A percentile compares a stretch with the other conserved stretches of the same genome.
Conservation (phyloP, 2,888 invertebrate species). For the Heliconius charithonia region DNA sequence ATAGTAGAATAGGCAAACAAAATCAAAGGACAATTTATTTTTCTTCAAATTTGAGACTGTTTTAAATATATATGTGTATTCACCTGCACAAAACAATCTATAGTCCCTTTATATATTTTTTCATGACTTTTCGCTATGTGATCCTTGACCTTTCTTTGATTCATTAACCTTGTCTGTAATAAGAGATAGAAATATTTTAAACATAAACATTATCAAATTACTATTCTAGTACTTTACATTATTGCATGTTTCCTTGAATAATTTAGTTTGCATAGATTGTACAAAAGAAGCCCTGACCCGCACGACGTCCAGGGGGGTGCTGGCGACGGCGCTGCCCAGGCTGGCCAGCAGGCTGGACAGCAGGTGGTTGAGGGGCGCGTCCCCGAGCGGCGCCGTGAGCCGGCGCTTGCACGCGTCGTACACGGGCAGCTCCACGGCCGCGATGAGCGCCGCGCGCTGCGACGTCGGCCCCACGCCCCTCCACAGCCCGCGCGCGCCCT, state of each 20-base stretch:
- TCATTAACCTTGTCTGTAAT: conserved; percentile 95
- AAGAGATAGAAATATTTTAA: neutral
- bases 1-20: no score
- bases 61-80: conserved; percentile 38
- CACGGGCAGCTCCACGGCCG: conserved; percentile 96
- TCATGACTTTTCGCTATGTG: conserved; percentile 55
- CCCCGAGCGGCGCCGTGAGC: conserved; percentile 88
- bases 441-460: conserved; percentile 96
- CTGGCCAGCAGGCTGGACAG: conserved; percentile 95
- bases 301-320: conserved; percentile 96
- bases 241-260: no score
- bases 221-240: neutral
- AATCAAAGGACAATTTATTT: no score
- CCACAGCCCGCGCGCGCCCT: conserved; percentile 95
- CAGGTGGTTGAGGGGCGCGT: conserved; percentile 93
- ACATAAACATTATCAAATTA: neutral
- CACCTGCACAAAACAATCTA: conserved; percentile 92
- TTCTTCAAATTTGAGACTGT: no score
- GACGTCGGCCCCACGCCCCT: conserved; percentile 96
- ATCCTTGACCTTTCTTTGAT: conserved; percentile 88
- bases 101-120: conserved; percentile 89
- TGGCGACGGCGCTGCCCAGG: conserved; percentile 95
- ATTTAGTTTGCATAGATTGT: no score
- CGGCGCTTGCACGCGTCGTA: conserved; percentile 95
- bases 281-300: conserved; percentile 84